A percentile compares a stretch with the other conserved stretches of the same genome.
Evolutionary conservation across 2,113 vertebrate genomes (phyloP).

Genomic region (Sus scrofa): DNA sequence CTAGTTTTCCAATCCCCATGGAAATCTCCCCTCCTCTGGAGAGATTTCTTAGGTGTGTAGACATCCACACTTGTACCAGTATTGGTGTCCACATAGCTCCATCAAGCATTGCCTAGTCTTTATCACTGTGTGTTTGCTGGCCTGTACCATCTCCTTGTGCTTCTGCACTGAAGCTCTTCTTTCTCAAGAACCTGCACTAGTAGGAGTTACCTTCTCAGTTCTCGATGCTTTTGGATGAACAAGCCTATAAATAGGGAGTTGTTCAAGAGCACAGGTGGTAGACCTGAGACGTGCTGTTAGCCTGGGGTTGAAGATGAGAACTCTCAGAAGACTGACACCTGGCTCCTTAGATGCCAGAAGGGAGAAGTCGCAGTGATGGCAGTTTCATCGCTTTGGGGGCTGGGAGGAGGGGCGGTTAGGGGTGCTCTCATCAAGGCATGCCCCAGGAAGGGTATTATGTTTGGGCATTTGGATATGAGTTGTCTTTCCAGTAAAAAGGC

Average conservation of each 20-base stretch:
- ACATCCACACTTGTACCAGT: too few relatives aligned
- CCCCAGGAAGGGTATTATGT: not conserved
- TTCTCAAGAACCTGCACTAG: not conserved
- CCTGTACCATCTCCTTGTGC: not conserved
- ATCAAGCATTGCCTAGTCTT: not conserved
- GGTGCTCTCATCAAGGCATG: not conserved
- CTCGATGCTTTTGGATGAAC: not conserved
- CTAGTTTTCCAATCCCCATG: not conserved
- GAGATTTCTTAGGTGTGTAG: not conserved
- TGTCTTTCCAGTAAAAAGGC: not conserved
- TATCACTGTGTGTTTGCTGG: not conserved
- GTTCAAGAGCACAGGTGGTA: rapidly evolving
- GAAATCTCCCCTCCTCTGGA: not conserved
- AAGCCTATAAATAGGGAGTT: not conserved
- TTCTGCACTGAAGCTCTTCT: not conserved
- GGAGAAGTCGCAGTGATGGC: not conserved
- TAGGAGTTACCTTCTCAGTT: rapidly evolving
- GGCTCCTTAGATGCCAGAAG: not conserved
- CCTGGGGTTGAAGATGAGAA: rapidly evolving
- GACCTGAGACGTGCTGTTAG: not conserved
- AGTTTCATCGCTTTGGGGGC: not conserved
- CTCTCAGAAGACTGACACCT: too few relatives aligned
- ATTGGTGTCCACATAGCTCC: too few relatives aligned
- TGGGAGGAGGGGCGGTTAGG: not conserved
- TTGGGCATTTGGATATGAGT: not conserved